phyloP scores from a whole-genome alignment of 2,113 vertebrate genomes.

The Cyprinodon tularosa region DNA sequence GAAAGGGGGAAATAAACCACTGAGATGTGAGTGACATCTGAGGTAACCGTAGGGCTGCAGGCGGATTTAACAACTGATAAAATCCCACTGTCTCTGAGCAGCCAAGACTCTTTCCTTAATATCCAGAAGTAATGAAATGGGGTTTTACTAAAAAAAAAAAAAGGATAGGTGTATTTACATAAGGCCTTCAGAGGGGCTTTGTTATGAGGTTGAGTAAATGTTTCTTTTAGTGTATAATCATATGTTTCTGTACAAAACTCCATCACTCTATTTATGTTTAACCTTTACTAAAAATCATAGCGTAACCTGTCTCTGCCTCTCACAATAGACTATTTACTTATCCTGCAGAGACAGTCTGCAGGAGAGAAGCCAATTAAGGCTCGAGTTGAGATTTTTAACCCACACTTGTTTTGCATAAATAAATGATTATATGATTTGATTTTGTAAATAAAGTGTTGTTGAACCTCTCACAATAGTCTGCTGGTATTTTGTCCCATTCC shows the following conservation, averaged over 20 bases:
- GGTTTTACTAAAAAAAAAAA: conserved; percentile 13
- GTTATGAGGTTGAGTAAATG: conserved; percentile 18
- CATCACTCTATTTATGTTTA: neutral
- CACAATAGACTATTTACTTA: no score
- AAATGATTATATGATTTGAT: no score
- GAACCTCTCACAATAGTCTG: no score
- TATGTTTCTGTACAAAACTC: neutral
- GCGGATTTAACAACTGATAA: conserved; percentile 38
- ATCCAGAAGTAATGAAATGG: conserved; percentile 27
- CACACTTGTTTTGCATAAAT: no score
- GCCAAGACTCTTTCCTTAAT: conserved; percentile 15
- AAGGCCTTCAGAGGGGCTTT: conserved; percentile 18
- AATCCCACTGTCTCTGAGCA: conserved; percentile 40
- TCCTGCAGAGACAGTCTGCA: no score
- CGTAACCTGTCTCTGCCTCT: neutral
- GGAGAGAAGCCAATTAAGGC: no score
- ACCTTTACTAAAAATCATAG: neutral
- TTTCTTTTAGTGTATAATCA: conserved; percentile 8
- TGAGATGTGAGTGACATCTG: conserved; percentile 40
- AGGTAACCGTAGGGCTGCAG: conserved; percentile 19
- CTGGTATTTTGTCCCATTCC: no score
- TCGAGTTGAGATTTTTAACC: no score
- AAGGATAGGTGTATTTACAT: conserved; percentile 37
- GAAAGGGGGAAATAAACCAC: conserved; percentile 9
- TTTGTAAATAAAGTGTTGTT: no score